phyloP scores from a whole-genome alignment of 2,113 vertebrate genomes.

The Vombatus ursinus region DNA sequence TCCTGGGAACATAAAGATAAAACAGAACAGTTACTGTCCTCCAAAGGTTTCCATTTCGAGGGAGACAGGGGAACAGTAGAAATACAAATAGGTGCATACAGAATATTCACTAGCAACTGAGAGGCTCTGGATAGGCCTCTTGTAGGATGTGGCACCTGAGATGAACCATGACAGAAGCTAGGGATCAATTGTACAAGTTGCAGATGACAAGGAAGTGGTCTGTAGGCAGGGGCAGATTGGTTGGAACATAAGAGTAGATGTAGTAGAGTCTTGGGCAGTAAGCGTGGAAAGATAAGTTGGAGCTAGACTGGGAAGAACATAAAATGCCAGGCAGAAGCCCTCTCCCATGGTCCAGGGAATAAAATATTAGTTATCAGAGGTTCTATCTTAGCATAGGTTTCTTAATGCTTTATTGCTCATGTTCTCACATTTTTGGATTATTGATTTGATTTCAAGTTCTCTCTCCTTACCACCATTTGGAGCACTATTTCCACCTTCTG shows the following conservation, averaged over 20 bases:
- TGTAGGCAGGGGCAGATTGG: not conserved
- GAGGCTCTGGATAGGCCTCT: too few species aligned
- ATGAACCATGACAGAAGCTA: not conserved
- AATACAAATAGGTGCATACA: not conserved
- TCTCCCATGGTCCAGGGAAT: accelerated
- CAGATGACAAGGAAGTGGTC: not conserved
- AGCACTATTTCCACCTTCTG: not conserved
- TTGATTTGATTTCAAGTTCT: not conserved
- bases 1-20: not conserved
- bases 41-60: not conserved
- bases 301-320: not conserved
- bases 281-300: not conserved
- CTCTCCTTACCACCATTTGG: not conserved
- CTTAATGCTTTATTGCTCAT: not conserved
- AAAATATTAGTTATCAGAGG: not conserved
- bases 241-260: not conserved
- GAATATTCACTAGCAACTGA: not conserved
- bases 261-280: not conserved
- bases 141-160: not conserved
- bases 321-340: not conserved
- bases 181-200: not conserved
- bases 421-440: not conserved
- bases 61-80: not conserved
- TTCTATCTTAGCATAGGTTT: not conserved
- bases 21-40: not conserved